Evolutionary conservation across 1,140 invertebrate species (phyloP).

Genomic region (Sitobion miscanthi): DNA sequence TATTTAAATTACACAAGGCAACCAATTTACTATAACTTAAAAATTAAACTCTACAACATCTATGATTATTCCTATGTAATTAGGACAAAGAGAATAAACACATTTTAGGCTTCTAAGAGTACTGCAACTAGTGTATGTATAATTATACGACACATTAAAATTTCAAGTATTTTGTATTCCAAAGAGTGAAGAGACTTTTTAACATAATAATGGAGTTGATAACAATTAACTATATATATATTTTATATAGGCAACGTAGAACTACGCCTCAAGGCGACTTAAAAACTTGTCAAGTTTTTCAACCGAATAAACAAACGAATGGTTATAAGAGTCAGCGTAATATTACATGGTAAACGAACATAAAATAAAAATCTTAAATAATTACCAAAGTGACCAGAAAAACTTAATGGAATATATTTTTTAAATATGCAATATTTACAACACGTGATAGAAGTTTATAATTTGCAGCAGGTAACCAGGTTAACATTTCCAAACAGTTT

Average conservation of each 20-base stretch:
- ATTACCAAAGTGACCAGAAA: neutral
- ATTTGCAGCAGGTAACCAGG: neutral
- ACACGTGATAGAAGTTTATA: neutral
- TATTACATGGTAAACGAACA: neutral
- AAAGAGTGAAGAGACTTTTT: neutral
- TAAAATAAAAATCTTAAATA: neutral
- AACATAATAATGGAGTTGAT: neutral
- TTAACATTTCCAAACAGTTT: neutral
- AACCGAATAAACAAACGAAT: neutral
- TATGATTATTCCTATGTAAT: neutral
- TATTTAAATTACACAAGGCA: neutral
- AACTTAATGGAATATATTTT: neutral
- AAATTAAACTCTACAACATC: neutral
- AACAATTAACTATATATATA: neutral
- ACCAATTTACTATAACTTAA: neutral
- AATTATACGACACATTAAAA: neutral
- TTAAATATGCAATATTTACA: neutral
- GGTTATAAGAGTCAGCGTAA: neutral
- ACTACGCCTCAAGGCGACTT: neutral
- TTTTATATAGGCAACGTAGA: neutral
- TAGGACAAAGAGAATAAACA: too few relatives aligned
- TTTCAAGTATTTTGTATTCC: neutral
- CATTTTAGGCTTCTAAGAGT: neutral
- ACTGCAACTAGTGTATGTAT: neutral
- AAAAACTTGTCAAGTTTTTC: neutral